phyloP scores from a whole-genome alignment of 2,888 invertebrate genomes.

The Urechis unicinctus region DNA sequence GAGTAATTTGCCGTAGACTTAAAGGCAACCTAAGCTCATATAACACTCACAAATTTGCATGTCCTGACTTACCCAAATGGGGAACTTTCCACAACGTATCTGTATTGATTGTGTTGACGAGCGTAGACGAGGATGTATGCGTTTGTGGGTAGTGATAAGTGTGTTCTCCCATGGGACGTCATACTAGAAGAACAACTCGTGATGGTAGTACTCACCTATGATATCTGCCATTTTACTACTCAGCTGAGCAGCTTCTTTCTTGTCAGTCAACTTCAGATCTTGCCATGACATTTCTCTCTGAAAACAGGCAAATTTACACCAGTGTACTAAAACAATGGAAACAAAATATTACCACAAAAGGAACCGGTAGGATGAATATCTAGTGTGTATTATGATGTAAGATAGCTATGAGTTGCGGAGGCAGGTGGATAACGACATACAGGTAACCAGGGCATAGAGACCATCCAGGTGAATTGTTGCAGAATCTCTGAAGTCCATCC shows the following conservation, averaged over 20 bases:
- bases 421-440: constrained; percentile 7
- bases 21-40: too few species aligned
- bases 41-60: too few species aligned
- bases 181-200: too few species aligned
- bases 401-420: background rate
- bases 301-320: background rate
- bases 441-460: constrained; percentile 17
- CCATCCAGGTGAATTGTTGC: constrained; percentile 3
- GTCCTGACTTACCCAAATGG: too few species aligned
- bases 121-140: too few species aligned
- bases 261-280: constrained; percentile 30
- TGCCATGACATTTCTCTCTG: constrained; percentile 39
- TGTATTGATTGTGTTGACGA: too few species aligned
- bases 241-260: constrained; percentile 19
- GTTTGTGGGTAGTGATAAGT: too few species aligned
- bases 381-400: background rate
- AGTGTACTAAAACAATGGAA: background rate
- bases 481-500: too few species aligned
- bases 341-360: background rate
- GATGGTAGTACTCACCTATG: background rate
- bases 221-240: background rate
- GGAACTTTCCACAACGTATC: too few species aligned
- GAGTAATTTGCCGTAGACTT: too few species aligned
- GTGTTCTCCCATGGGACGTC: too few species aligned
- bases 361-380: background rate